phyloP scores from a whole-genome alignment of 2,888 invertebrate genomes.

The Mythimna impura region DNA sequence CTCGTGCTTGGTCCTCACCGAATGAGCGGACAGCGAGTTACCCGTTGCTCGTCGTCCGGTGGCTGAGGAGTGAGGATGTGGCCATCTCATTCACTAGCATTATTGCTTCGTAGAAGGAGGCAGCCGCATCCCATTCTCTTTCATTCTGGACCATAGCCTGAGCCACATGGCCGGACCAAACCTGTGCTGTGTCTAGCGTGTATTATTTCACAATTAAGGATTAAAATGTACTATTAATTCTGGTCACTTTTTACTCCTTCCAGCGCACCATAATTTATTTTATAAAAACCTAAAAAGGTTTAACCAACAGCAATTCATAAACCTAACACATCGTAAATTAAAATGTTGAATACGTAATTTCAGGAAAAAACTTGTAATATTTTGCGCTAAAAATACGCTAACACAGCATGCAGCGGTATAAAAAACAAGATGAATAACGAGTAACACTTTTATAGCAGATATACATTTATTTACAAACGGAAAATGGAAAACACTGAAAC shows the following conservation, averaged over 20 bases:
- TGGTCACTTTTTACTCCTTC: background rate
- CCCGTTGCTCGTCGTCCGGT: too few species aligned
- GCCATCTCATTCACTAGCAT: too few species aligned
- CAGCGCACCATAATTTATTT: conserved; percentile 34
- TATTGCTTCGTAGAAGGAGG: too few species aligned
- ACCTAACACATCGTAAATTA: conserved; percentile 55
- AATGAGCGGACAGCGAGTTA: too few species aligned
- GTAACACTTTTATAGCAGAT: conserved; percentile 5
- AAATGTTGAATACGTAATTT: conserved; percentile 53
- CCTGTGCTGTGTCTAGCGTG: too few species aligned
- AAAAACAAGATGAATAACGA: conserved; percentile 20
- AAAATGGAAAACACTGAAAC: background rate
- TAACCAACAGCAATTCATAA: conserved; percentile 47
- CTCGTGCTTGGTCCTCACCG: too few species aligned
- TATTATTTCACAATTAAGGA: background rate
- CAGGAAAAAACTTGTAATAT: conserved; percentile 38
- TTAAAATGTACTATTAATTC: background rate
- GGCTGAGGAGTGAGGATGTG: too few species aligned
- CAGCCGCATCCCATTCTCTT: too few species aligned
- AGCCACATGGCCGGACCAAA: too few species aligned
- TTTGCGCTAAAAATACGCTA: conserved; percentile 37
- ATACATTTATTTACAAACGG: background rate
- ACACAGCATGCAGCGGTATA: conserved; percentile 7
- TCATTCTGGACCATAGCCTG: too few species aligned
- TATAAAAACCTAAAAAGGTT: conserved; percentile 31